Conservation (phyloP, 2,797 vertebrate genomes). For the Falco biarmicus region DNA sequence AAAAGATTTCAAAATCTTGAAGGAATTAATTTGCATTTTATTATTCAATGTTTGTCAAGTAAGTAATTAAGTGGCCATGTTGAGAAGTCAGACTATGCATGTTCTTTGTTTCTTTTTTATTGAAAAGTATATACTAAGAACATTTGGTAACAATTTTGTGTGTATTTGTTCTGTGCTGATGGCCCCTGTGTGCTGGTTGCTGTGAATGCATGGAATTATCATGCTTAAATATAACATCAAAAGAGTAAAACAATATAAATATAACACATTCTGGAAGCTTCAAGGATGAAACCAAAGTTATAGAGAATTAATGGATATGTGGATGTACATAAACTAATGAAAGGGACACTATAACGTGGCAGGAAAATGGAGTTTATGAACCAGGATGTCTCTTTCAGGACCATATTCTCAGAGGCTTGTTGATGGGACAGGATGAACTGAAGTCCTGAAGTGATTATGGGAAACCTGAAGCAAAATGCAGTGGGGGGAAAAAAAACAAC, state of each 20-base stretch:
- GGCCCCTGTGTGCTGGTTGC: neutral
- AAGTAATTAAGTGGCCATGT: slow-evolving; percentile 43
- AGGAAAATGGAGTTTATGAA: neutral
- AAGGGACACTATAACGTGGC: neutral
- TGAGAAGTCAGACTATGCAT: neutral
- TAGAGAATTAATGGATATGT: neutral
- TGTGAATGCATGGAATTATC: neutral
- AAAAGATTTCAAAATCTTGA: slow-evolving; percentile 17
- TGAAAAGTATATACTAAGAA: slow-evolving; percentile 32
- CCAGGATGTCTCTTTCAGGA: neutral
- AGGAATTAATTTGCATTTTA: slow-evolving; percentile 29
- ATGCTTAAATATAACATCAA: neutral
- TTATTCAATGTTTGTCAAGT: slow-evolving; percentile 35
- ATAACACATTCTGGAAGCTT: neutral
- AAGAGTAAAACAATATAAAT: neutral
- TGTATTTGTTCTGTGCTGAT: slow-evolving; percentile 49
- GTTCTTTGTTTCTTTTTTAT: slow-evolving; percentile 40
- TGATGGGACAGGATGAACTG: neutral
- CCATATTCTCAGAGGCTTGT: neutral
- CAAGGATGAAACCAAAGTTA: neutral
- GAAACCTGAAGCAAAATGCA: neutral
- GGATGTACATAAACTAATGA: neutral
- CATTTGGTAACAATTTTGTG: slow-evolving; percentile 58
- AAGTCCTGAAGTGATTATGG: neutral
- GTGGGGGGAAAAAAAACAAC: neutral